Percentiles rank a stretch among this genome's conserved stretches.
Conservation (phyloP, 2,113 vertebrate genomes). For the Oreocharis arfaki region DNA sequence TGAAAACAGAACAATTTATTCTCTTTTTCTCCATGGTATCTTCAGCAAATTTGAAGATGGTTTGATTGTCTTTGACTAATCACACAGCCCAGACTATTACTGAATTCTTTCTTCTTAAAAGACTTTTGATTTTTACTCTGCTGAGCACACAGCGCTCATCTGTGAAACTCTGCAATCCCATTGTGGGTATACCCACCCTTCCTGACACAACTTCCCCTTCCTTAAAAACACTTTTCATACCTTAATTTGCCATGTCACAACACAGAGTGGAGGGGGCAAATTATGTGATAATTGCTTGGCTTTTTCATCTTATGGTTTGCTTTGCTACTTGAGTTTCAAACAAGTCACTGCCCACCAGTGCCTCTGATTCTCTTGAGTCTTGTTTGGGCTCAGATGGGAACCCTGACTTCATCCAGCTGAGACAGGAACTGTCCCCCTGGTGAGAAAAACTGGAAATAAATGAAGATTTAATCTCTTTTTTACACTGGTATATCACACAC, state of each 20-base stretch:
- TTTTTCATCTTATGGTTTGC: neutral
- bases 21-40: neutral
- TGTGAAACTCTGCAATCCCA: neutral
- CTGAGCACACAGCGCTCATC: neutral
- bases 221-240: neutral
- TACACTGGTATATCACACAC: neutral
- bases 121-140: neutral
- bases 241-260: neutral
- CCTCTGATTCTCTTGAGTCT: neutral
- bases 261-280: neutral
- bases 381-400: neutral
- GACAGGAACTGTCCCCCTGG: neutral
- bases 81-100: neutral
- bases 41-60: neutral
- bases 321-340: neutral
- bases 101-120: neutral
- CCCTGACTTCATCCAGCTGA: neutral
- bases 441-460: neutral
- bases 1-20: neutral
- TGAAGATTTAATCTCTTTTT: neutral
- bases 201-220: neutral
- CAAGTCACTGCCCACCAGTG: neutral
- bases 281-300: neutral
- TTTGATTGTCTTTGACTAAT: neutral
- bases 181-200: neutral